These are phyloP conservation scores for Ernsta delagoae DNA, from an alignment of 2,888 invertebrate genomes.

Conservation along the genomic window DNA sequence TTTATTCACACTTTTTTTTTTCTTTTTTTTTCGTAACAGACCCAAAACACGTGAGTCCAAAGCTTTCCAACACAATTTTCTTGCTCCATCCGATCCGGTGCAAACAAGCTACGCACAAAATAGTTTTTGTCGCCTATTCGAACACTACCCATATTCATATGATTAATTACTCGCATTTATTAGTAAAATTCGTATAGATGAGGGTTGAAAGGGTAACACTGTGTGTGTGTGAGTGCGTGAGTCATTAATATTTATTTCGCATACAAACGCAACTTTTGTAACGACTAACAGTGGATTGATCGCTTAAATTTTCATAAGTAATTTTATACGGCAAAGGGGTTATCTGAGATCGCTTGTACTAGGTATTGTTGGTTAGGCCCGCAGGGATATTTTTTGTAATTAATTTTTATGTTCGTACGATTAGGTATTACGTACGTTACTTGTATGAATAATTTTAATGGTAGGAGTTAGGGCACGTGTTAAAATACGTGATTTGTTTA, in stretches of 20 bases:
- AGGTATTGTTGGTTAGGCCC: no score
- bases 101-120: slow-evolving; percentile 21
- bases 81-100: slow-evolving; percentile 3
- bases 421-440: no score
- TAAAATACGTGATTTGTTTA: no score
- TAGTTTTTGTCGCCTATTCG: slow-evolving; percentile 37
- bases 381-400: no score
- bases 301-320: slow-evolving; percentile 56
- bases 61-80: slow-evolving; percentile 11
- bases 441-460: no score
- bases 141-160: slow-evolving; percentile 63
- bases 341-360: no score
- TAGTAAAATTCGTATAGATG: slow-evolving; percentile 69
- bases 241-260: slow-evolving; percentile 80
- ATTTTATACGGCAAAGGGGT: slow-evolving; percentile 14
- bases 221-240: slow-evolving; percentile 51
- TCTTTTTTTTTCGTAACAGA: no score
- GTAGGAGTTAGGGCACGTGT: no score
- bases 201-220: slow-evolving; percentile 75
- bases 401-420: no score
- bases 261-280: slow-evolving; percentile 53
- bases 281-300: slow-evolving; percentile 43
- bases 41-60: not conserved
- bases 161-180: slow-evolving; percentile 83
- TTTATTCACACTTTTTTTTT: no score